Percentiles rank a stretch among this genome's conserved stretches.
Evolutionary conservation across 2,888 invertebrate species (phyloP).

Genomic region (Plagodis dolabraria): DNA sequence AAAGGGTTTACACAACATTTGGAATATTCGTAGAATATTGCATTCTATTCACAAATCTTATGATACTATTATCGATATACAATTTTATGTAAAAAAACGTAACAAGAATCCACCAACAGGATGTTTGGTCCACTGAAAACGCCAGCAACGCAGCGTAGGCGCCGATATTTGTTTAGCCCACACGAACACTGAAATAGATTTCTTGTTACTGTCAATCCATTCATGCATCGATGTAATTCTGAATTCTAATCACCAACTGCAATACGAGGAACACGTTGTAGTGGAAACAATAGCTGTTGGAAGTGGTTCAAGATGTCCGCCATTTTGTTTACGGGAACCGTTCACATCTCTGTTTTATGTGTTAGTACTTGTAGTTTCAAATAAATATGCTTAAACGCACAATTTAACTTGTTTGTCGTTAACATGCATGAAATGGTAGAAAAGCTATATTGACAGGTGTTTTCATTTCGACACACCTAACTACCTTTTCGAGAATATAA

Average conservation of each 20-base stretch:
- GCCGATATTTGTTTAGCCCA: slow-evolving; percentile 40
- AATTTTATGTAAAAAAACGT: slow-evolving; percentile 13
- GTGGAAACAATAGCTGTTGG: slow-evolving; percentile 19
- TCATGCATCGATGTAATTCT: slow-evolving; percentile 40
- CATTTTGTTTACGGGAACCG: slow-evolving; percentile 21
- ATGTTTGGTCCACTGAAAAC: slow-evolving; percentile 45
- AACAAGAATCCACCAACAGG: slow-evolving; percentile 37
- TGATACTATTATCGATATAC: not conserved
- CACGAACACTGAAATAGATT: slow-evolving; percentile 52
- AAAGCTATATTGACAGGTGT: no score
- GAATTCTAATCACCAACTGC: slow-evolving; percentile 36
- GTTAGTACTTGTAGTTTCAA: not conserved
- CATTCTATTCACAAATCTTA: no score
- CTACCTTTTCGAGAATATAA: no score
- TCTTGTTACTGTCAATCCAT: slow-evolving; percentile 50
- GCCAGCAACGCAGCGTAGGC: slow-evolving; percentile 38
- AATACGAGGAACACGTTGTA: slow-evolving; percentile 28
- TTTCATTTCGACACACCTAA: no score
- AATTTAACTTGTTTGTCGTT: no score
- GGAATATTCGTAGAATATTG: no score
- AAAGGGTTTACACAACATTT: no score
- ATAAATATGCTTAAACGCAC: no score
- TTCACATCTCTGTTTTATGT: slow-evolving; percentile 12
- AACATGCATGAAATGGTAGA: no score
- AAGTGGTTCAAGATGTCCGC: slow-evolving; percentile 15